Evolutionary conservation across 1,140 invertebrate species (phyloP).

Genomic region (Heliconius congener): DNA sequence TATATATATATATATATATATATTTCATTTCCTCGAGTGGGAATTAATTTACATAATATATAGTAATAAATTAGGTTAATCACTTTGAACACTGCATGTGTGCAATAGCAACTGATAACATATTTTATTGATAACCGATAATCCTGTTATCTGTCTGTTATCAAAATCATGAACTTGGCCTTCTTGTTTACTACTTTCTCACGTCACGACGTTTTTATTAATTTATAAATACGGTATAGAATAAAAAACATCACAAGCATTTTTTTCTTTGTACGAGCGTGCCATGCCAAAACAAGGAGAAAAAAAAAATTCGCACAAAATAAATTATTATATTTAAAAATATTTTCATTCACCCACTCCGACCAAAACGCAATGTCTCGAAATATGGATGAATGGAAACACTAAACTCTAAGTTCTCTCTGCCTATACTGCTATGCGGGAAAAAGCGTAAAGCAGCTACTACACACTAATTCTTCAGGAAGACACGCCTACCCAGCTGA

Average conservation of each 20-base stretch:
- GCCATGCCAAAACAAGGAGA: too few species aligned
- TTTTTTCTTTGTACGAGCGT: too few species aligned
- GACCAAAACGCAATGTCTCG: not conserved
- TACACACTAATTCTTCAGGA: not conserved
- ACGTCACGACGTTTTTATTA: not conserved
- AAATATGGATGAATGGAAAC: not conserved
- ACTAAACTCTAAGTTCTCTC: not conserved
- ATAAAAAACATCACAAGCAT: too few species aligned
- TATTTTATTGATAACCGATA: not conserved
- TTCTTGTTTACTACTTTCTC: conserved; percentile 9
- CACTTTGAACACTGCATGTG: not conserved
- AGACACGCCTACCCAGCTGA: not conserved
- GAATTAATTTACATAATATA: too few species aligned
- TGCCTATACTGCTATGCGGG: not conserved
- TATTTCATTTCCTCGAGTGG: too few species aligned
- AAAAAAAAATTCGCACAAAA: too few species aligned
- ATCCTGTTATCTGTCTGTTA: conserved; percentile 8
- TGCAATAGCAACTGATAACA: conserved; percentile 12
- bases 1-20: too few species aligned
- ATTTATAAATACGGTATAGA: not conserved
- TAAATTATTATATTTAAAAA: too few species aligned
- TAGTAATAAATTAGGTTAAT: not conserved
- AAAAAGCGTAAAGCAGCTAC: not conserved
- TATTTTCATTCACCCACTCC: too few species aligned
- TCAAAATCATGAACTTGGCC: conserved; percentile 36